Base-by-base conservation (phyloP, 2,888 invertebrate species). In the Plebejus argus region DNA sequence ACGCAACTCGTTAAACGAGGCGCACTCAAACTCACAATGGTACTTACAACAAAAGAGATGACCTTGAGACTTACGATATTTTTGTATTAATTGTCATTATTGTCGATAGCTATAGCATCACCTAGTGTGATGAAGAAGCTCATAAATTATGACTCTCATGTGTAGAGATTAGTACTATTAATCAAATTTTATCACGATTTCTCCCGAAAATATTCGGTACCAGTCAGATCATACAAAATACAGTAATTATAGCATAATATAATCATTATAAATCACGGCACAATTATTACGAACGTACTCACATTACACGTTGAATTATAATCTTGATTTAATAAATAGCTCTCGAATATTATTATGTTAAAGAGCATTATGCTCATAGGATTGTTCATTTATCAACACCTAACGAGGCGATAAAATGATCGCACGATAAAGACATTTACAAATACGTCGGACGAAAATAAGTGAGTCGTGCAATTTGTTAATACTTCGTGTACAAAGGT, bases 391-490 rank as follows among this genome's bases (percentile, higher is more conserved):
- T 89, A 90, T 92, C 88, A 89, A 86, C 81, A 83, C 83, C 87
- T 92, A 92, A 93, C 89, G 90, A 92, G 88, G 87, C 87, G 88
- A 92, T 91, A 90, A 93, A 91, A 90, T 90, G 90, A 90, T 90
- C 18, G 87, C 87, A 85, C 86, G 90, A 91, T 91, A 90, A 88
- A 86, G 83, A 86, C 86, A 87, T 89, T 90, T 87, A 90, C 88
- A 88, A 74, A 74, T 71, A 72, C 70, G 71, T 35, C 20, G 23
- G 45, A 71, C 70, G 72, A 35, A 78, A 56, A 78, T 78, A 76
- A 78, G n/a, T 53, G 39, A 75, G 28, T 49, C 70, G 58, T 28
- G n/a, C 70, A 66, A 75, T 49, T 77, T 61, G 28, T 35, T 35
- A 71, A 91, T 74, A 74, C 74, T 53, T 23, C 45, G 15, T 39